Conservation (phyloP, 2,888 invertebrate species). For the Mongoloraphidia duomilia region DNA sequence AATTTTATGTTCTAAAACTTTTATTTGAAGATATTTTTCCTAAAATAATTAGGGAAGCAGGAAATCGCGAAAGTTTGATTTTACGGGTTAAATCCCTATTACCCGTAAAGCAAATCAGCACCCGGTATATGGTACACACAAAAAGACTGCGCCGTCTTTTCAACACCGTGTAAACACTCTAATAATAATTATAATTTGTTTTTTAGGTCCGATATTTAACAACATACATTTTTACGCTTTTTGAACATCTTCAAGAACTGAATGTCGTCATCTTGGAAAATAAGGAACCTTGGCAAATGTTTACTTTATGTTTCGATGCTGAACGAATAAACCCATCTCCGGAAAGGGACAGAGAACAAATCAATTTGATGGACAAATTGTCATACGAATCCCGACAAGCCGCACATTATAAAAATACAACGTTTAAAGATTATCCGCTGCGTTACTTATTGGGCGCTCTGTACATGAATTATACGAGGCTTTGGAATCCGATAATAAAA, state of each 20-base stretch:
- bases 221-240: slow-evolving; percentile 56
- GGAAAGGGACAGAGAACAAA: slow-evolving; percentile 64
- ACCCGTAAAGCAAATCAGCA: too few species aligned
- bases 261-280: slow-evolving; percentile 24
- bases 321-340: slow-evolving; percentile 59
- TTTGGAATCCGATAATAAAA: slow-evolving; percentile 75
- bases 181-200: slow-evolving; percentile 2
- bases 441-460: slow-evolving; percentile 69
- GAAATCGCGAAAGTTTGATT: too few species aligned
- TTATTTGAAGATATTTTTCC: too few species aligned
- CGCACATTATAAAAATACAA: slow-evolving; percentile 36
- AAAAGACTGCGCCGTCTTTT: too few species aligned
- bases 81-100: too few species aligned
- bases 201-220: slow-evolving; percentile 51
- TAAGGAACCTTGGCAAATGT: slow-evolving; percentile 40
- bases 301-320: slow-evolving; percentile 50
- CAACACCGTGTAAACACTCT: too few species aligned
- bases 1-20: too few species aligned
- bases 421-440: slow-evolving; percentile 50
- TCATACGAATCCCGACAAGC: slow-evolving; percentile 43
- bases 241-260: slow-evolving; percentile 40
- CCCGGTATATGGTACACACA: too few species aligned
- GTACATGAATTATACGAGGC: slow-evolving; percentile 72
- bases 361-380: slow-evolving; percentile 59
- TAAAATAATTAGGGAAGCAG: too few species aligned